Evolutionary conservation across 1,140 invertebrate species (phyloP), one percentile per base, ranked within the genome.

Genomic region (Rhagoletis zephyria): DNA sequence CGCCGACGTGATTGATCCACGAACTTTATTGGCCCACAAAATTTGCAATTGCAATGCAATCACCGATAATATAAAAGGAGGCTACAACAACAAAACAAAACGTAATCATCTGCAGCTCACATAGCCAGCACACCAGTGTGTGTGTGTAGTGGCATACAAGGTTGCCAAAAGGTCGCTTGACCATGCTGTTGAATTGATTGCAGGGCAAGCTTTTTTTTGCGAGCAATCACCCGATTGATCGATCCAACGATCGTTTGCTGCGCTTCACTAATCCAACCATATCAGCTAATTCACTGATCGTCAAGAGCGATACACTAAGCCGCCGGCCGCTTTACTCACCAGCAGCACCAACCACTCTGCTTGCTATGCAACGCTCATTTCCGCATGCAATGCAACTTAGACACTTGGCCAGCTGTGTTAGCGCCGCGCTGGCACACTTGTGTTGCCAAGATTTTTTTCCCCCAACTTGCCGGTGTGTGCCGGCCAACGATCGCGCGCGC

Each of bases 1-100:
- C 48, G 6, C 48, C 74, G 19, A 56, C 48, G 1, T 81, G 74
- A 81, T 81, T 81, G 74, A 81, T 56, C n/a, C 74, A 81, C 48
- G 74, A 81, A 56, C 74, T 81, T 81, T 81, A 81, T 56, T 51
- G 74, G 16, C 74, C 45, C 48, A 56, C 48, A 9, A 81, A 81
- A 81, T 81, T 81, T 81, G 74, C 74, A 30, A 81, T 81, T 81
- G 45, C 74, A 81, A 59, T 81, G 74, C 74, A 81, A 81, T 81
- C 74, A 56, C 19, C 30, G 48, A 12, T 48, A 74, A 74, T 74
- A 81, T 7, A 56, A 56, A 48, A 42, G 16, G 48, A 5, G 19
- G 45, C 74, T 56, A 81, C n/a, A 81, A n/a, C 74, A 59, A 56
- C 74, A 81, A n/a, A 6, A 16, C 48, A 81, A 7, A 19, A 56